These are phyloP conservation scores for Alloplasta piceator DNA, from an alignment of 2,888 invertebrate species.

Conservation along the genomic window DNA sequence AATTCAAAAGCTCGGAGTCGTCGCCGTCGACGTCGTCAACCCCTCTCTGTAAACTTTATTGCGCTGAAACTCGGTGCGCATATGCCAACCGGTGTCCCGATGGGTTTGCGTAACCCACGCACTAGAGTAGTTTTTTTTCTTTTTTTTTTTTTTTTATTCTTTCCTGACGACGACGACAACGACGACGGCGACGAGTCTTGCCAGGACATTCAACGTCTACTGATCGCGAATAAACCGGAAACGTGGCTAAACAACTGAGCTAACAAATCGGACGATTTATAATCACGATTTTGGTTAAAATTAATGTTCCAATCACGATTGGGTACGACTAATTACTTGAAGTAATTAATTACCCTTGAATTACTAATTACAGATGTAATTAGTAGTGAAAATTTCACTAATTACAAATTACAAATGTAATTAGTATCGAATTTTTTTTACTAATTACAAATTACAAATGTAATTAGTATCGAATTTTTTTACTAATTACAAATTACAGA, in stretches of 20 bases:
- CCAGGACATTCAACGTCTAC: conserved; percentile 58
- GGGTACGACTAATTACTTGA: too few relatives aligned
- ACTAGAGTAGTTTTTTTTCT: conserved; percentile 9
- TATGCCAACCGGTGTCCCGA: conserved; percentile 64
- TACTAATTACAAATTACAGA: too few relatives aligned
- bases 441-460: too few relatives aligned
- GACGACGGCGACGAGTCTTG: conserved; percentile 28
- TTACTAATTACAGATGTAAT: too few relatives aligned
- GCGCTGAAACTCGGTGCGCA: conserved; percentile 66
- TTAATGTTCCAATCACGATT: too few relatives aligned
- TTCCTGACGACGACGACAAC: neutral
- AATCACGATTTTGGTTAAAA: too few relatives aligned
- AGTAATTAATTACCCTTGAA: too few relatives aligned
- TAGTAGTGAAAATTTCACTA: too few relatives aligned
- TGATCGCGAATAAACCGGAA: conserved; percentile 60
- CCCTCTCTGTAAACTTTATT: conserved; percentile 48
- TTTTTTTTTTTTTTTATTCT: neutral
- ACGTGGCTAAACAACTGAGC: conserved; percentile 22
- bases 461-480: too few relatives aligned
- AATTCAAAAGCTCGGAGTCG: conserved; percentile 59
- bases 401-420: too few relatives aligned
- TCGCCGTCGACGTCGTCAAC: conserved; percentile 34
- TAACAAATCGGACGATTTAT: conserved; percentile 1
- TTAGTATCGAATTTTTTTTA: too few relatives aligned
- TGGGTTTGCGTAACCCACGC: conserved; percentile 59